These are phyloP conservation scores for Saccostrea echinata DNA, from an alignment of 1,140 invertebrate species.

Conservation along the genomic window DNA sequence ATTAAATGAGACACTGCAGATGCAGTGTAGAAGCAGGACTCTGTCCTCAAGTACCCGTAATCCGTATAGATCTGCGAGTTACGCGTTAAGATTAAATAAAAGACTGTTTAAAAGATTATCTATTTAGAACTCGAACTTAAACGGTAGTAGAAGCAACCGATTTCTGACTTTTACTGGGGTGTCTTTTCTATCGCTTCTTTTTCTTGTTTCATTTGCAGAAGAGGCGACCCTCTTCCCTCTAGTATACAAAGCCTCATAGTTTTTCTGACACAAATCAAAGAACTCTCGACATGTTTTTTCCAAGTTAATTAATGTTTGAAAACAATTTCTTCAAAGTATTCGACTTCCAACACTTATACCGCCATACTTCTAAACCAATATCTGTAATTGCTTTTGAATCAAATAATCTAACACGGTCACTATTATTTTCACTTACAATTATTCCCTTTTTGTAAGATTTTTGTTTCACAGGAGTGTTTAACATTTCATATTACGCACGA, in stretches of 20 bases:
- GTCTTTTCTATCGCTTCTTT: neutral
- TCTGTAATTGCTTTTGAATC: neutral
- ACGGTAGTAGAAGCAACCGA: neutral
- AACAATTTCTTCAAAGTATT: neutral
- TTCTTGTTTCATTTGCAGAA: neutral
- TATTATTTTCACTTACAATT: neutral
- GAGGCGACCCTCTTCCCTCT: neutral
- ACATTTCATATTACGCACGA: neutral
- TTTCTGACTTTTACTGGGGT: neutral
- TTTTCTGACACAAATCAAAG: neutral
- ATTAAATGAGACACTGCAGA: too few relatives aligned
- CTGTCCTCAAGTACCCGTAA: too few relatives aligned
- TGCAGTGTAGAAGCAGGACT: too few relatives aligned
- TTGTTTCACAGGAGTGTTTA: neutral
- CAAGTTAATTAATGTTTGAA: neutral
- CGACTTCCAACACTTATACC: neutral
- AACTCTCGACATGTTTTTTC: neutral
- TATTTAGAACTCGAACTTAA: too few relatives aligned
- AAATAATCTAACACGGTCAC: neutral
- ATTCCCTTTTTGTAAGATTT: neutral
- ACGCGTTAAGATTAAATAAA: too few relatives aligned
- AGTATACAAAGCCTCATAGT: neutral
- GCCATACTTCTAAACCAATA: neutral
- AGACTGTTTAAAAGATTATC: too few relatives aligned
- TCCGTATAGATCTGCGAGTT: too few relatives aligned